These are phyloP conservation scores for Melospiza georgiana DNA, from an alignment of 2,113 vertebrate species.

Conservation along the genomic window DNA sequence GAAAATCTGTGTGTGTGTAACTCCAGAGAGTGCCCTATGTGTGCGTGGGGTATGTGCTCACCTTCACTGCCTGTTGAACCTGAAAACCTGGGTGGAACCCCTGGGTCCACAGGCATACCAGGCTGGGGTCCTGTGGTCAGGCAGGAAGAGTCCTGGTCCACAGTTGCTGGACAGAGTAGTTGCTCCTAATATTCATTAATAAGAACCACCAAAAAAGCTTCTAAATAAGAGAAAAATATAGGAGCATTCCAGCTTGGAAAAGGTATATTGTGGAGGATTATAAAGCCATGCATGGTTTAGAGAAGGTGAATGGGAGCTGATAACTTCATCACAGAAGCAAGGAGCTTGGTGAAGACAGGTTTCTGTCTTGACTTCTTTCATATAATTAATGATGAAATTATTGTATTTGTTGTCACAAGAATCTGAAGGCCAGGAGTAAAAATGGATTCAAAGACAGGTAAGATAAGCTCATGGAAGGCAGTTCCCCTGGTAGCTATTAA, in stretches of 20 bases:
- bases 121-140: neutral
- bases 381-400: neutral
- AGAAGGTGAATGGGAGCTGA: neutral
- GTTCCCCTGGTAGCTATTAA: neutral
- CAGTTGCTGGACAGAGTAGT: neutral
- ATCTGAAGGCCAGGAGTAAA: neutral
- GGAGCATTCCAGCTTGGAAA: neutral
- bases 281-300: neutral
- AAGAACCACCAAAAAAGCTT: neutral
- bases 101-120: rapidly evolving
- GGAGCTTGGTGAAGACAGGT: neutral
- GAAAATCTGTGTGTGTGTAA: neutral
- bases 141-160: neutral
- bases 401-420: neutral
- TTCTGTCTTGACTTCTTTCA: neutral
- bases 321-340: neutral
- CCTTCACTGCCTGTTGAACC: neutral
- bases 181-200: neutral
- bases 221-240: neutral
- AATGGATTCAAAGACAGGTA: neutral
- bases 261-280: neutral
- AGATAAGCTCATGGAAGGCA: neutral
- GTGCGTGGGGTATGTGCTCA: neutral
- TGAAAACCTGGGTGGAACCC: neutral
- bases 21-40: neutral